Percentiles rank a stretch among this genome's conserved stretches.
These are phyloP conservation scores for Gymnobelideus leadbeateri DNA, from an alignment of 2,113 vertebrate species.

Conservation along the genomic window DNA sequence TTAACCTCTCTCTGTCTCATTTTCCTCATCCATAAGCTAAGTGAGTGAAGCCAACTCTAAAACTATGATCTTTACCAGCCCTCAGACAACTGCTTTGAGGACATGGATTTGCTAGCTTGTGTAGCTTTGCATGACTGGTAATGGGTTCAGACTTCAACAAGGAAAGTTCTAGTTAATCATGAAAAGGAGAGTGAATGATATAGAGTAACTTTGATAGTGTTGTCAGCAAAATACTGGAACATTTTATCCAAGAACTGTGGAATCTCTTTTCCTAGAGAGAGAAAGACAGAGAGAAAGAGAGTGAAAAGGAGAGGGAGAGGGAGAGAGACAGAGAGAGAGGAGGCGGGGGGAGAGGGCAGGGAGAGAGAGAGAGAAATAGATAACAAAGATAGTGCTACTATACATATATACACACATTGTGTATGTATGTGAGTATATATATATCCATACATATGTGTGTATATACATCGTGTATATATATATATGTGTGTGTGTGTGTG, in stretches of 20 bases:
- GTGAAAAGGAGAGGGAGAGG: background rate
- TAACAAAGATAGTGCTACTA: background rate
- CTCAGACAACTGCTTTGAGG: fast-evolving
- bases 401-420: background rate
- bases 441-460: background rate
- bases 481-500: background rate
- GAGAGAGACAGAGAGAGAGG: background rate
- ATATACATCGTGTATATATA: background rate
- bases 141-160: background rate
- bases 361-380: background rate
- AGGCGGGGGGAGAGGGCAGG: background rate
- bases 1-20: background rate
- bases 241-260: background rate
- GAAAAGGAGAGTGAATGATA: too few species aligned
- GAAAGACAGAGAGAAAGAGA: too few species aligned
- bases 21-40: background rate
- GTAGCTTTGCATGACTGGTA: too few species aligned
- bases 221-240: fast-evolving
- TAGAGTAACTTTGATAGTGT: background rate
- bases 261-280: background rate
- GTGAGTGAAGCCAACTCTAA: background rate
- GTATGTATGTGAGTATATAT: background rate
- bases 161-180: background rate
- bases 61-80: background rate
- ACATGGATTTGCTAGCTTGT: background rate